Base-by-base conservation (phyloP, 2,888 invertebrate species). In the Leucozona laternaria region DNA sequence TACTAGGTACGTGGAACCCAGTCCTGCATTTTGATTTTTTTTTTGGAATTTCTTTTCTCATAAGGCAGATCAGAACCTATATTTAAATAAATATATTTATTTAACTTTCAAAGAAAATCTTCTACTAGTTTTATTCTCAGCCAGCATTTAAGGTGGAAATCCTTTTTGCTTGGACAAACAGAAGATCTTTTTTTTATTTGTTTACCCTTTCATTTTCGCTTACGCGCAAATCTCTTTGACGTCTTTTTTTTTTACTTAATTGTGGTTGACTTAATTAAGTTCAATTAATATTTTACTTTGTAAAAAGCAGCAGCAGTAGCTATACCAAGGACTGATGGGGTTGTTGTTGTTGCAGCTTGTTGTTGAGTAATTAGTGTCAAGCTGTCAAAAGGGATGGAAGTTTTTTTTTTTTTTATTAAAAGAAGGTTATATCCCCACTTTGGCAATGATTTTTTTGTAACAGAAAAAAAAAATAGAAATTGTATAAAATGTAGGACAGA, bases 301-400 rank as follows among this genome's bases (percentile, higher is more conserved):
- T 45, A 45, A 45, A n/a, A n/a, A n/a, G n/a, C n/a, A n/a, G n/a
- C n/a, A 17, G 43, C 43, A 64, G 62, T 40, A 43, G 22, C 2
- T 25, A 53, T 17, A 48, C 20, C 64, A 64, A 45, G 64, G 64
- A 64, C 64, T 25, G 2, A n/a, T 53, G 13, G 0, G 4, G 25
- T n/a, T 11, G 31, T 57, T 34, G 11, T 57, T 57, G 31, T 57
- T 34, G 31, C 28, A 11, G 31, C 15, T 22, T 50, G 5, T 57
- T 64, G 64, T 60, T 64, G 45, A 64, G 64, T 64, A 64, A 64
- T 64, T 64, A 64, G 45, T 64, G 64, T 64, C 62, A 64, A 64
- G 8, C 43, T 64, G 45, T 64, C 45, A 62, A 64, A 64, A 31
- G 64, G 64, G 28, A 45, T 43, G 43, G 43, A 37, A 45, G 28